Percentiles rank a stretch among this genome's conserved stretches.
These are phyloP conservation scores for Cordilura impudica DNA, from an alignment of 2,888 invertebrate species.

Conservation along the genomic window DNA sequence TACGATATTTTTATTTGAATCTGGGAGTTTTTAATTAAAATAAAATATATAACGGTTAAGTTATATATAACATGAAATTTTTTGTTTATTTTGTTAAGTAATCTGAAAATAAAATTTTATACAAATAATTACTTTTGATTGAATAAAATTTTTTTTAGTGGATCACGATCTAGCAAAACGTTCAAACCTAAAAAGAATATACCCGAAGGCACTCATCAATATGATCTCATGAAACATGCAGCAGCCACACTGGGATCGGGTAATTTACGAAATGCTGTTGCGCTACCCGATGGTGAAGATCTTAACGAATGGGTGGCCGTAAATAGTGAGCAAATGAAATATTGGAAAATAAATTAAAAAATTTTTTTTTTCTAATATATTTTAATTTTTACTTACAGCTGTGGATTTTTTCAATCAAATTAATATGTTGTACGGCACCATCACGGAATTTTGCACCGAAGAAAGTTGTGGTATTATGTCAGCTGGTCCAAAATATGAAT, in stretches of 20 bases:
- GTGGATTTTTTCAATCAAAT: conserved; percentile 99
- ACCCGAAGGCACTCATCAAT: conserved; percentile 98
- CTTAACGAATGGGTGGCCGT: conserved; percentile 99
- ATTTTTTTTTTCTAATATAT: not conserved
- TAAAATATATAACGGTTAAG: too few species aligned
- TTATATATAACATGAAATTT: too few species aligned
- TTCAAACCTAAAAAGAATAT: conserved; percentile 99
- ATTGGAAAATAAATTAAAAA: not conserved
- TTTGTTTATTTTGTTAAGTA: too few species aligned
- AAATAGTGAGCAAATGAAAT: conserved; percentile 87
- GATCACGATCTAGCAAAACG: conserved; percentile 92
- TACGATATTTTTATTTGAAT: too few species aligned
- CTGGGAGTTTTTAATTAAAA: too few species aligned
- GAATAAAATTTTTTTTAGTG: too few species aligned
- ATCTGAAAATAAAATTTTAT: too few species aligned
- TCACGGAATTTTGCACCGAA: conserved; percentile 99
- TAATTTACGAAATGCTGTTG: conserved; percentile 95
- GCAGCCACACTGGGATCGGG: conserved; percentile 98
- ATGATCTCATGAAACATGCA: conserved; percentile 99
- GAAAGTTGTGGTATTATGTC: conserved; percentile 99
- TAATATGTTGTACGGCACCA: conserved; percentile 99
- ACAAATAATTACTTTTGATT: too few species aligned
- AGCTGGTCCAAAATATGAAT: conserved; percentile 99
- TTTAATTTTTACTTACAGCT: conserved; percentile 80
- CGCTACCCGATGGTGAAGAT: conserved; percentile 99